A percentile compares a stretch with the other conserved stretches of the same genome.
Evolutionary conservation across 2,888 invertebrate genomes (phyloP).

Genomic region (Auanema sp.): DNA sequence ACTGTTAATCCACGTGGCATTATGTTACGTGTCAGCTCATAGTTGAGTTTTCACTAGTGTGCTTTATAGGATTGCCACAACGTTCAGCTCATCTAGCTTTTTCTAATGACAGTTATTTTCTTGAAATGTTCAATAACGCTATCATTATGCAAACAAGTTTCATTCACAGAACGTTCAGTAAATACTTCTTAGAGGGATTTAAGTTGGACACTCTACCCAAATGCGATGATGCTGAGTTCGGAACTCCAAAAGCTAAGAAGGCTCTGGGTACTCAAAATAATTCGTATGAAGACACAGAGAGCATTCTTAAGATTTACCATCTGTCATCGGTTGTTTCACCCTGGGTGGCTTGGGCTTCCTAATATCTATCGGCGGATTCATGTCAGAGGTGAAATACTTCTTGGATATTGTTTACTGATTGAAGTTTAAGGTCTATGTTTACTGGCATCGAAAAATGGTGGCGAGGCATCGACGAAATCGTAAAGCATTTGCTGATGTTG

Average conservation of each 20-base stretch:
- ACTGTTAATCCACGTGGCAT: too few species aligned
- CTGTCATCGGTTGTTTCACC: not conserved
- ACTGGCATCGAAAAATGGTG: not conserved
- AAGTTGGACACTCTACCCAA: conserved; percentile 33
- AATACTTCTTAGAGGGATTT: conserved; percentile 37
- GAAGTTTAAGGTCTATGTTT: not conserved
- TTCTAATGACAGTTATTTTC: conserved; percentile 24
- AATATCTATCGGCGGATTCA: not conserved
- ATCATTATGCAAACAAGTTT: conserved; percentile 37
- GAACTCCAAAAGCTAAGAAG: conserved; percentile 17
- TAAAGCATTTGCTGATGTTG: not conserved
- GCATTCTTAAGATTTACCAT: not conserved
- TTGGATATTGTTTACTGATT: not conserved
- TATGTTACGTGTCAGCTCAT: too few species aligned
- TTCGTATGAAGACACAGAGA: not conserved
- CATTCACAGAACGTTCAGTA: conserved; percentile 35
- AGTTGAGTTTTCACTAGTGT: not conserved
- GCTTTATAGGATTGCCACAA: conserved; percentile 35
- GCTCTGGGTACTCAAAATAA: conserved; percentile 17
- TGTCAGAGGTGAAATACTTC: not conserved
- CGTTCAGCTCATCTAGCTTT: conserved; percentile 37
- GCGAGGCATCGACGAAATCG: not conserved
- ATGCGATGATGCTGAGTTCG: conserved; percentile 24
- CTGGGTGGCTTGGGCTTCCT: not conserved
- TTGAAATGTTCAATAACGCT: conserved; percentile 26